Evolutionary conservation across 2,888 invertebrate genomes (phyloP), one percentile per base, ranked within the genome.

Genomic region (Caenorhabditis drosophilae): DNA sequence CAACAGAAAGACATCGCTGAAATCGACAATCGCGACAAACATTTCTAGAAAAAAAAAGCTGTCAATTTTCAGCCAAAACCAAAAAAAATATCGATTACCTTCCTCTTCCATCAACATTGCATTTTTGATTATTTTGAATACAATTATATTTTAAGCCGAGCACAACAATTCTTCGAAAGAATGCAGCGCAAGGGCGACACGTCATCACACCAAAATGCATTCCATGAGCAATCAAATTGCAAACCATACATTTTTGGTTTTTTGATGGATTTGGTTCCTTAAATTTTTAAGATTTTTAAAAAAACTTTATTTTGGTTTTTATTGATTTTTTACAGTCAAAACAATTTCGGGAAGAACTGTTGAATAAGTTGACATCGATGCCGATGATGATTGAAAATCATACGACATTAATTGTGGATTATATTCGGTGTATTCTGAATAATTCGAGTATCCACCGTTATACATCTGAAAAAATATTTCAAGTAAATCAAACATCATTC

Each of bases 21-120:
- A 44, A 62, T 38, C 61, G 61, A 36, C 61, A 62, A 44, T 62
- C 47, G 40, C 61, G 51, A 40, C 61, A 62, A 26, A 62, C 61
- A 56, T 62, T 62, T 56, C 61, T 55, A n/a, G n/a, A 53, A 46
- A 51, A n/a, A 41, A 50, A 31, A 31, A 31, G 6, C 7, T 9
- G 7, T 31, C 31, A 31, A 9, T 31, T 31, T 7, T 31, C 6
- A 9, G 12, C 12, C 12, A 31, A 31, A 31, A 31, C 6, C 31
- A 31, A 31, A 31, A 6, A 31, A 31, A 31, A 47, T 47, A 52
- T 51, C 46, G 53, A 53, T 59, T 54, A 60, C 60, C 60, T 60
- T 27, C 62, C 62, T 41, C 62, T 47, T 22, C 62, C 62, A 15
- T 48, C 53, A 12, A 62, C 62, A 57, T 57, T 52, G 36, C 62